Conservation (phyloP, 2,888 invertebrate species). For the Mimas tiliae region DNA sequence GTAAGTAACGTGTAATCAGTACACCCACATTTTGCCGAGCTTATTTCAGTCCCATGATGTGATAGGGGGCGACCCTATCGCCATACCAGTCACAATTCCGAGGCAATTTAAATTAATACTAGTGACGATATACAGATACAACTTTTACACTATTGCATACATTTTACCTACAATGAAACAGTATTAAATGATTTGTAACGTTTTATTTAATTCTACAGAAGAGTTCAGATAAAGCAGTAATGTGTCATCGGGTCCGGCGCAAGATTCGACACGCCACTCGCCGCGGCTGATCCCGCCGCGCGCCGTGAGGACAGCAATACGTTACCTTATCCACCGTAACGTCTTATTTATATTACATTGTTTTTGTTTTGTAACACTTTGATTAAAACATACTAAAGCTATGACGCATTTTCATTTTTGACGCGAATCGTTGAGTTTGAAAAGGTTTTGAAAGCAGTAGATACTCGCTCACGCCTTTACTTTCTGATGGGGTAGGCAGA, state of each 20-base stretch:
- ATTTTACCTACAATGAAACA: neutral
- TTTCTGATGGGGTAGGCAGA: too few relatives aligned
- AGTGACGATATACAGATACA: neutral
- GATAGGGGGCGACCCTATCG: too few relatives aligned
- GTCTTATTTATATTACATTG: conserved; percentile 13
- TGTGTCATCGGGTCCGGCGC: conserved; percentile 7
- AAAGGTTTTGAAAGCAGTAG: too few relatives aligned
- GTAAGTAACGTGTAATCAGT: too few relatives aligned
- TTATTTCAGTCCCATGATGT: too few relatives aligned
- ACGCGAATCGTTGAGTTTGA: too few relatives aligned
- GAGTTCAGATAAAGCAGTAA: conserved; percentile 7
- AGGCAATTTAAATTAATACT: too few relatives aligned
- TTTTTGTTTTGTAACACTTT: conserved; percentile 1
- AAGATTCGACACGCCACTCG: conserved; percentile 25
- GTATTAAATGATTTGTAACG: neutral
- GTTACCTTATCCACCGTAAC: conserved; percentile 24
- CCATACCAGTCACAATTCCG: too few relatives aligned
- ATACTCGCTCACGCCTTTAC: too few relatives aligned
- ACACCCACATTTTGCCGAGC: too few relatives aligned
- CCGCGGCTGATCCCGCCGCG: conserved; percentile 12
- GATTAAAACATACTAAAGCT: neutral
- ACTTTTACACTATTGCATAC: neutral
- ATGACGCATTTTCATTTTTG: too few relatives aligned
- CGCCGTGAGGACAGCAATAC: conserved; percentile 20
- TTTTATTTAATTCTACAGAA: neutral